Conservation (phyloP, 2,888 invertebrate genomes). For the Amitus sp. region DNA sequence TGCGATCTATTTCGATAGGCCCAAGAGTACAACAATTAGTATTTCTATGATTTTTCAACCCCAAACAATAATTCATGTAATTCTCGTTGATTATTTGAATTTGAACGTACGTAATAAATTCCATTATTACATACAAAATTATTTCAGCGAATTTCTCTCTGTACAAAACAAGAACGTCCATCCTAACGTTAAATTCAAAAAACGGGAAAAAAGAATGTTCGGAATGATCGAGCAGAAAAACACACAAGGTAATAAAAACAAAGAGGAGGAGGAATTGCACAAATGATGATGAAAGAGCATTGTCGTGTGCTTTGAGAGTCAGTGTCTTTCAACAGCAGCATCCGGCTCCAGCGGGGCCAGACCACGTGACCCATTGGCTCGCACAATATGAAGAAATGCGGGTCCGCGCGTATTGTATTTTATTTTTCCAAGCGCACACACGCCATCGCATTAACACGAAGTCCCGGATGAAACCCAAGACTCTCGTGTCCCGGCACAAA, state of each 20-base stretch:
- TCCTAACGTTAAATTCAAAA: too few relatives aligned
- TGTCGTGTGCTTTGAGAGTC: conserved; percentile 4
- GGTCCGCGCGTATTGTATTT: not conserved
- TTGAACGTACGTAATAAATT: too few relatives aligned
- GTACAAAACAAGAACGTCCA: too few relatives aligned
- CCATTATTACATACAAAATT: too few relatives aligned
- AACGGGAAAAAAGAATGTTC: too few relatives aligned
- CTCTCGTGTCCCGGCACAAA: conserved; percentile 5
- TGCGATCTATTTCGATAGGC: too few relatives aligned
- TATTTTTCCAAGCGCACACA: conserved; percentile 5
- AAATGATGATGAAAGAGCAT: conserved; percentile 1
- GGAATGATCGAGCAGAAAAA: too few relatives aligned
- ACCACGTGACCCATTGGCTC: conserved; percentile 6
- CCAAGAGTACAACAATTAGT: too few relatives aligned
- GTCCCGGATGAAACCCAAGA: conserved; percentile 1
- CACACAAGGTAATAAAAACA: not conserved
- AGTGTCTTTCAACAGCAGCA: conserved; percentile 7
- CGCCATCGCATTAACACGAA: conserved; percentile 3
- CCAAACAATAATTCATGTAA: too few relatives aligned
- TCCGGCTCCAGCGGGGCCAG: not conserved
- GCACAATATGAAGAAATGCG: not conserved
- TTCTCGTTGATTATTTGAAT: too few relatives aligned
- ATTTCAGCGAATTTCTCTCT: too few relatives aligned
- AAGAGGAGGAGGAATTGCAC: not conserved
- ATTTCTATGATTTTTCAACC: too few relatives aligned